Base-by-base conservation (phyloP, 2,797 vertebrate species). In the Lycodopsis pacificus region DNA sequence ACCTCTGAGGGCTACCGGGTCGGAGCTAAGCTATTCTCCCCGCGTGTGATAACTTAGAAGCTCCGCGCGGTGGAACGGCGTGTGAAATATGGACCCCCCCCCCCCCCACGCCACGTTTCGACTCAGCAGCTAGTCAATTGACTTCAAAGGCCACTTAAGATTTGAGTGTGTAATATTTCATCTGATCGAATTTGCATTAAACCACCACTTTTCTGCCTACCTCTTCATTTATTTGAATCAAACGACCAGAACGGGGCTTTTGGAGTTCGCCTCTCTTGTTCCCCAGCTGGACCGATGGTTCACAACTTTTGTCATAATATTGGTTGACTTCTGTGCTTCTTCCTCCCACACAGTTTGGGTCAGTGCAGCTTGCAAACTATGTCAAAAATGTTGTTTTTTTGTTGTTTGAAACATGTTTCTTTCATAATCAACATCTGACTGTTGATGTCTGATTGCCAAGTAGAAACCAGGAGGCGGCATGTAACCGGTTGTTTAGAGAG, bases 141-240 rank as follows among this genome's bases (percentile, higher is more conserved):
- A 92, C 90, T 91, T 94, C 88, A 88, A 92, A 92, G 88, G 76
- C 92, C 89, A 91, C 91, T 93, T 92, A 92, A 90, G 87, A 86
- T 83, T 83, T 83, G 82, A 92, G 90, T 84, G 89, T 89, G 89
- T 88, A 91, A 93, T 92, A 93, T 93, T 92, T 93, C 89, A 92
- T 84, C 73, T 64, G 82, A 91, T 94, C 69, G 87, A 84, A 93
- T 93, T 92, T 89, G 86, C 89, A 93, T 92, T 90, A 91, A 91
- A 86, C 76, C 79, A 71, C 76, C 79, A 82, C 74, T 89, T 92
- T 91, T 85, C 71, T 66, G 73, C 82, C 85, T 82, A 80, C 82
- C 75, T 90, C 76, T 83, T 93, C 84, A 91, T 91, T 92, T 91
- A 87, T 91, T 84, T 80, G 89, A 92, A 81, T 88, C 84, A 88